Evolutionary conservation across 1,140 invertebrate genomes (phyloP), one percentile per base, ranked within the genome.

Genomic region (Grapholita molesta): DNA sequence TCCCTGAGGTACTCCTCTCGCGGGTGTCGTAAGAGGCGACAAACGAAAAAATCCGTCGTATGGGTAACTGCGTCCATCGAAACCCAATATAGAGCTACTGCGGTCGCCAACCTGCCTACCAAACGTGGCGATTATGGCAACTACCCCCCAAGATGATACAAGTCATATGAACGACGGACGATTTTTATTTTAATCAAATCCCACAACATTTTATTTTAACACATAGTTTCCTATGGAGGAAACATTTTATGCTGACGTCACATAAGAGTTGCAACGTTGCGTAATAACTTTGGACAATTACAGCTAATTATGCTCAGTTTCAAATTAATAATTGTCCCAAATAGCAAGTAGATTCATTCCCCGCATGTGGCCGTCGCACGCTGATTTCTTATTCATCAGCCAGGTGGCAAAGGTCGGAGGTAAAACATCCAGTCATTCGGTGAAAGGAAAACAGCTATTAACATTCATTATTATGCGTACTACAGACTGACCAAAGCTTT

Each of bases 351-450:
- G 55, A 61, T 30, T 61, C 55, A 32, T n/a, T 61, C 55, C 55
- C 55, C n/a, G 55, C 55, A 61, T 61, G 55, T 30, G 55, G 55
- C 55, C 55, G n/a, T 57, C 24, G 53, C 53, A 25, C 53, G 55
- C 55, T 61, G 64, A 65, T 65, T 65, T 65, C 64, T 65, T 65
- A 65, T 65, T 65, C 64, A 65, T 38, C 64, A 65, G 9, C 30
- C 64, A 65, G 30, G 30, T 33, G 64, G 64, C 64, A 38, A 65
- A 38, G 32, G 64, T 38, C 64, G 64, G 64, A 33, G 30, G 33
- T 33, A 65, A 65, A 65, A 33, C 32, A 33, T 35, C 64, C 64
- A 33, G 64, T 65, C 64, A 65, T 65, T 38, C 64, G 33, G 64
- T 65, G 64, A 65, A 65, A 65, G 64, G 55, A 61, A 61, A 61